Evolutionary conservation across 2,888 invertebrate genomes (phyloP), one percentile per base, ranked within the genome.

Genomic region (Allophyes oxyacanthae): DNA sequence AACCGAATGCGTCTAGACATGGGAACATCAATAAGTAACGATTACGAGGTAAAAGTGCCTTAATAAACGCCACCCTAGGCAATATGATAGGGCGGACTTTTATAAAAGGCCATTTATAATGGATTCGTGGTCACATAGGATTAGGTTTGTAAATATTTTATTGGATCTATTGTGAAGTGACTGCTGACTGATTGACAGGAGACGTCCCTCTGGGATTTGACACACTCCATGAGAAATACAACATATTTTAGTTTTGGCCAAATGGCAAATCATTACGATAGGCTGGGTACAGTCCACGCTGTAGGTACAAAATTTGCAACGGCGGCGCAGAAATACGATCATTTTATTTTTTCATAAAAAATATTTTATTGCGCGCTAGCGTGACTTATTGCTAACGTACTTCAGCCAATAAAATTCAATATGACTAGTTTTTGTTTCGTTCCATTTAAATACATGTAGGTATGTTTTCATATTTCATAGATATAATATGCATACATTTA

Each of bases 131-230:
- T 85, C 88, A 85, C 85, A 84, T 82, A 80, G 89, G 87, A 93
- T 91, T 90, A 88, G 83, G 83, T 86, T 87, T 87, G 90, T 93
- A 87, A 92, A 94, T 94, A 92, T 90, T 92, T 93, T 89, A 93
- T 92, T 85, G 69, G 82, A 78, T 83, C 84, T 82, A 87, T 87
- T 86, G 87, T 85, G 82, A 81, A 84, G 80, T 79, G 75, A 81
- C 76, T 81, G 82, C 78, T 68, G 76, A 81, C 80, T 92, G 93
- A 94, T 90, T 93, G 93, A 92, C 93, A 88, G 89, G 71, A 66
- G 65, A 67, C 65, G 65, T 84, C 90, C 88, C 88, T 65, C 13
- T 83, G 67, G 88, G 77, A 76, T 60, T 64, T 52, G 73, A 63
- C 68, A 74, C 76, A 75, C 71, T 69, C 63, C 64, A 65, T 38